Base-by-base conservation (phyloP, 2,113 vertebrate species). In the Caranx melampygus region DNA sequence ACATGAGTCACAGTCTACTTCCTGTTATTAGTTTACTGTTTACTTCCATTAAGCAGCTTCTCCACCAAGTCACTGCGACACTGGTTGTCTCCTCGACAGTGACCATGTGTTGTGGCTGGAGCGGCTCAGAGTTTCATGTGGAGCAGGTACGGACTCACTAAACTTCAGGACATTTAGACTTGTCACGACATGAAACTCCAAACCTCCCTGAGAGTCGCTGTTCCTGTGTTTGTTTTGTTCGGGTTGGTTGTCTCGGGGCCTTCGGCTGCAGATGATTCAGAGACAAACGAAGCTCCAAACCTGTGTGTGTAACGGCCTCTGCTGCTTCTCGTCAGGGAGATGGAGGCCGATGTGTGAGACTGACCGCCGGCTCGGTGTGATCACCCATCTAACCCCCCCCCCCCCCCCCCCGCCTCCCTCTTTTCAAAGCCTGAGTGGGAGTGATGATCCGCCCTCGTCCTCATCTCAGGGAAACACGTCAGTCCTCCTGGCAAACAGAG, bases 251-350 rank as follows among this genome's bases (percentile, higher is more conserved):
- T 81, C 74, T 73, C 74, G 58, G 58, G 69, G 75, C 79, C 44
- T 74, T 74, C 84, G 70, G 84, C 60, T 4, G 59, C 14, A 0
- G 52, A 78, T 82, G 83, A 86, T 81, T 82, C 83, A 86, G 8
- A 82, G 51, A 62, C 75, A 78, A 75, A 82, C 74, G 26, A 55
- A 61, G 55, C 54, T 33, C 45, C 54, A 4, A 60, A 78, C 59
- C 60, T 75, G 60, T 79, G 78, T 82, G 84, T 75, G 57, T 78
- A 62, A 72, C 68, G 2, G 62, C 49, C 74, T 83, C 74, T 78
- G 80, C 66, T 80, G 54, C 54, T 66, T 42, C 8, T 21, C 15
- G 12, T 45, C 18, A 51, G 65, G 71, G 68, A 16, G 72, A 79
- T 62, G 73, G 75, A 49, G 78, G 75, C 74, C 15, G 42, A 57